Evolutionary conservation across 2,888 invertebrate species (phyloP).

Genomic region (Eupithecia inturbata): DNA sequence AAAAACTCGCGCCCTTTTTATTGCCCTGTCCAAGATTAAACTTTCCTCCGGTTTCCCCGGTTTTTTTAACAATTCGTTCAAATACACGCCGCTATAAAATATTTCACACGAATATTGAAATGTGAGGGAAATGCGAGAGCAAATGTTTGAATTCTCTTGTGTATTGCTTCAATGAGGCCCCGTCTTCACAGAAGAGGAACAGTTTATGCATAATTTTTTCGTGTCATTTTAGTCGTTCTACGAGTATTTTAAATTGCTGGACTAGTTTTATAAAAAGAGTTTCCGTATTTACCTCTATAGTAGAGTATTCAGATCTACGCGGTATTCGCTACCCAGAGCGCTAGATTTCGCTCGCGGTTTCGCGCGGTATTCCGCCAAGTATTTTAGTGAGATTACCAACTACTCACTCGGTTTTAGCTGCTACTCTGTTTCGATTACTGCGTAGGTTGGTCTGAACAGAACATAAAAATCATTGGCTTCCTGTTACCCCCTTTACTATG

Average conservation of each 20-base stretch:
- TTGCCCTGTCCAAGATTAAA: slow-evolving; percentile 82
- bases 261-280: not conserved
- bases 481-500: not conserved
- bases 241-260: not conserved
- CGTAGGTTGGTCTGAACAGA: no score
- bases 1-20: slow-evolving; percentile 80
- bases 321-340: not conserved
- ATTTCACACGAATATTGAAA: slow-evolving; percentile 46
- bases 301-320: not conserved
- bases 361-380: not conserved
- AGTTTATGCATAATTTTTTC: not conserved
- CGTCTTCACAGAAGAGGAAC: not conserved
- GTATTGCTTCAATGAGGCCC: slow-evolving; percentile 26
- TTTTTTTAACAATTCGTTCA: slow-evolving; percentile 68
- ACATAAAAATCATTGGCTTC: not conserved
- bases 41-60: slow-evolving; percentile 56
- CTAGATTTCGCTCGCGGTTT: no score
- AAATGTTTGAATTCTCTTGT: slow-evolving; percentile 39
- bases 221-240: not conserved
- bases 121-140: slow-evolving; percentile 34
- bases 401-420: not conserved
- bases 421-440: not conserved
- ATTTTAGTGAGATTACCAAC: not conserved
- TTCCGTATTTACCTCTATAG: no score
- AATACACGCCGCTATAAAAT: slow-evolving; percentile 59